These are phyloP conservation scores for Metellina segmentata DNA, from an alignment of 2,888 invertebrate genomes.

Conservation along the genomic window DNA sequence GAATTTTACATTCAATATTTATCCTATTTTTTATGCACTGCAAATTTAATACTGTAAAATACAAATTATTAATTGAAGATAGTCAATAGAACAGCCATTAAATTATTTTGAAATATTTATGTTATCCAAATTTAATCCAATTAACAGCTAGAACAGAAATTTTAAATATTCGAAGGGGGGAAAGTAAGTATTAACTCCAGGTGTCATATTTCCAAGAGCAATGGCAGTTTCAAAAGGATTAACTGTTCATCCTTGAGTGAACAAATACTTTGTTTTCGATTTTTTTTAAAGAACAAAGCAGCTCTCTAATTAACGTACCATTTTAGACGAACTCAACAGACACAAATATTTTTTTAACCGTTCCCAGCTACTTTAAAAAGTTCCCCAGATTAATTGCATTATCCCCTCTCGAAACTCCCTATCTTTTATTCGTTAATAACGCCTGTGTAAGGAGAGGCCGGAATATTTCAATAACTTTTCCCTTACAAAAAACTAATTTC, in stretches of 20 bases:
- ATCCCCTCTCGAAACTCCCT: not conserved
- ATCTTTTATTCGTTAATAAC: not conserved
- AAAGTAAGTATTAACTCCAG: no score
- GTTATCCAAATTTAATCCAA: no score
- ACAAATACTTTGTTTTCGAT: not conserved
- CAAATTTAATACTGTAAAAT: no score
- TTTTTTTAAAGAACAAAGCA: not conserved
- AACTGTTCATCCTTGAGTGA: not conserved
- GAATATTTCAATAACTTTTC: not conserved
- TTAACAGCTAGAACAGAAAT: no score
- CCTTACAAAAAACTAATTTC: not conserved
- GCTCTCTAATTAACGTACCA: not conserved
- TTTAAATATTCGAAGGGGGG: no score
- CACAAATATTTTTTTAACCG: not conserved
- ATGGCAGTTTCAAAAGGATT: not conserved
- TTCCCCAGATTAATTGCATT: not conserved
- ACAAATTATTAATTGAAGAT: no score
- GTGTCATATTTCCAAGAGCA: no score
- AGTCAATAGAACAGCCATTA: no score
- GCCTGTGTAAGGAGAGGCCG: not conserved
- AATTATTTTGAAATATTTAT: no score
- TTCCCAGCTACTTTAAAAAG: not conserved
- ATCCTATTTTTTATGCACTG: no score
- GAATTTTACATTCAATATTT: no score
- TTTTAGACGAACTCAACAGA: not conserved